phyloP scores from a whole-genome alignment of 1,140 invertebrate genomes.

The Bombus terrestris region DNA sequence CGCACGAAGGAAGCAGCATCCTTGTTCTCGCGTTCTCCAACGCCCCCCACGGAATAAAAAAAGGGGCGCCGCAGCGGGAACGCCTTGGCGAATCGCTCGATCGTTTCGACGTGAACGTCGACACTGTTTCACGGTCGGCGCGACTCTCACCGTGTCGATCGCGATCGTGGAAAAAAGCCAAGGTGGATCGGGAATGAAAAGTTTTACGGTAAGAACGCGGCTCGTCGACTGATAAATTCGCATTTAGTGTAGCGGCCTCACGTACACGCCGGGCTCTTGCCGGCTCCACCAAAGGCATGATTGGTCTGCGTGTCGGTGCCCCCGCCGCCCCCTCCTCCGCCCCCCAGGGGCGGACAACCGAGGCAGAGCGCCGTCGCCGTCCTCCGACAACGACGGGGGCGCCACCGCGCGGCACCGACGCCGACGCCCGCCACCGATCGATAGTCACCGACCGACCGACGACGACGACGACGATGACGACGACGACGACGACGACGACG shows the following conservation, averaged over 20 bases:
- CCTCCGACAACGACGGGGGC: constrained; percentile 68
- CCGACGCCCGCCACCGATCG: constrained; percentile 74
- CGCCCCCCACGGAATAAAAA: constrained; percentile 12
- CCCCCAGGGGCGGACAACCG: constrained; percentile 61
- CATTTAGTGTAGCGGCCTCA: constrained; percentile 63
- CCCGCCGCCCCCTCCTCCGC: constrained; percentile 52
- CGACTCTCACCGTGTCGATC: not conserved
- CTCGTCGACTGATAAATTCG: constrained; percentile 62
- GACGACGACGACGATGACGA: constrained; percentile 48
- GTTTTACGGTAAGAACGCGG: constrained; percentile 52
- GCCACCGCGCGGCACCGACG: constrained; percentile 69
- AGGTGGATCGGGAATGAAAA: constrained; percentile 28
- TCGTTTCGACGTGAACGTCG: not conserved
- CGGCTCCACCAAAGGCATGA: constrained; percentile 76
- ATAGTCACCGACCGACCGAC: constrained; percentile 57
- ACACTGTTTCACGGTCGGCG: not conserved
- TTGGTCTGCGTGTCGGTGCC: constrained; percentile 72
- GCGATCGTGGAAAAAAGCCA: not conserved
- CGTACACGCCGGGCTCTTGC: constrained; percentile 75
- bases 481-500: constrained; percentile 16
- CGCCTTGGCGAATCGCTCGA: constrained; percentile 32
- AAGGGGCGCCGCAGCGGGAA: constrained; percentile 21
- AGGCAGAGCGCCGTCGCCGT: constrained; percentile 65
- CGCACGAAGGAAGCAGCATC: constrained; percentile 27
- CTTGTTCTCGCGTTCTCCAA: constrained; percentile 33